Conservation (phyloP, 2,888 invertebrate genomes). For the Netelia melanura region DNA sequence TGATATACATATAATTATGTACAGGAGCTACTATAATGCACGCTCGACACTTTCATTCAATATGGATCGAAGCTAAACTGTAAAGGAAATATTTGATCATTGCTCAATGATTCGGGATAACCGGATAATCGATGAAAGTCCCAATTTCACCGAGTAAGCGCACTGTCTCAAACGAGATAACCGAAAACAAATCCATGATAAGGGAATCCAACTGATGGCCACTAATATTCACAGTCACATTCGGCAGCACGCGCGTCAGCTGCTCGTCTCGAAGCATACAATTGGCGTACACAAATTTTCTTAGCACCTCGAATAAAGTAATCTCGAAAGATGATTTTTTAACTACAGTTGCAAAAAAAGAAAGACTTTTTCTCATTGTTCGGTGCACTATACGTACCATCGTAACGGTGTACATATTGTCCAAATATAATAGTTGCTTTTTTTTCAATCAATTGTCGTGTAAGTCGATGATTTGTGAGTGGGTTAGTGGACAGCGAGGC, state of each 20-base stretch:
- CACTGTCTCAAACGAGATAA: slow-evolving; percentile 38
- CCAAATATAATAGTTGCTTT: slow-evolving; percentile 57
- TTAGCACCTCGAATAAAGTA: slow-evolving; percentile 11
- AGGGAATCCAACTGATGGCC: slow-evolving; percentile 45
- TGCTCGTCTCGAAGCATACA: slow-evolving; percentile 19
- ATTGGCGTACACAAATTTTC: slow-evolving; percentile 53
- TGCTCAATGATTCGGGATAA: neutral
- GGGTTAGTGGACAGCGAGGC: slow-evolving; percentile 82
- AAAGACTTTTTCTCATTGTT: slow-evolving; percentile 23
- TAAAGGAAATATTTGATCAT: slow-evolving; percentile 10
- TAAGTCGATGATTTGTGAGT: slow-evolving; percentile 76
- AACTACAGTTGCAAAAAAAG: neutral
- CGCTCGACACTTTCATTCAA: neutral
- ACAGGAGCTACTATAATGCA: neutral
- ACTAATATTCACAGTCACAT: slow-evolving; percentile 58
- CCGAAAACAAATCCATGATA: slow-evolving; percentile 49
- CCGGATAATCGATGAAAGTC: slow-evolving; percentile 24
- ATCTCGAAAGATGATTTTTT: neutral
- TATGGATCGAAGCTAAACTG: slow-evolving; percentile 16
- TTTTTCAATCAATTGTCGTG: slow-evolving; percentile 38
- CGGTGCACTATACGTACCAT: slow-evolving; percentile 81
- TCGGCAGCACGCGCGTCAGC: slow-evolving; percentile 25
- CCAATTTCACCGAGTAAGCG: slow-evolving; percentile 6
- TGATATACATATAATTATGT: neutral
- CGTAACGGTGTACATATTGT: slow-evolving; percentile 80